Evolutionary conservation across 2,113 vertebrate species (phyloP).

Genomic region (Phrynocephalus versicolor): DNA sequence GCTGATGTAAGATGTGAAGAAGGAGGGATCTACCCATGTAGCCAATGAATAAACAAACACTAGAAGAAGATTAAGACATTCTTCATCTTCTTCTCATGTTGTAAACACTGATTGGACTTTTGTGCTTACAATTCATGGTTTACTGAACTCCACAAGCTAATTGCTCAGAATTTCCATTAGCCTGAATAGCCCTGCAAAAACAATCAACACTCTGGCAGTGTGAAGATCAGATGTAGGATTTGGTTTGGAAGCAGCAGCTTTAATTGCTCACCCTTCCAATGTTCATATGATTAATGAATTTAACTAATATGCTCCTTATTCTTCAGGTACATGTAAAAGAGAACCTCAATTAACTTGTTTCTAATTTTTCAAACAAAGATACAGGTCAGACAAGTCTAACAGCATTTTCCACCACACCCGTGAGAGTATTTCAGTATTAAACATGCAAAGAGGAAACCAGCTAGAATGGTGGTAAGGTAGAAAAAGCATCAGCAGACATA

Average conservation of each 20-base stretch:
- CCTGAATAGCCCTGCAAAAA: neutral
- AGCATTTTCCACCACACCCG: slow-evolving; percentile 70
- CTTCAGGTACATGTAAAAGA: neutral
- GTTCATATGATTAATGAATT: slow-evolving; percentile 1
- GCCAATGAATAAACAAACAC: no score
- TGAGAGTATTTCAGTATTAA: slow-evolving; percentile 44
- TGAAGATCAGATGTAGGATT: neutral
- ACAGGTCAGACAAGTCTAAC: slow-evolving; percentile 46
- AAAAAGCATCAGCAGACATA: fast-evolving
- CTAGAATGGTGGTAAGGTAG: slow-evolving; percentile 36
- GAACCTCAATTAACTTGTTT: neutral
- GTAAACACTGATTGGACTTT: neutral
- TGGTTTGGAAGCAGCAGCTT: neutral
- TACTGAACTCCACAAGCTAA: neutral
- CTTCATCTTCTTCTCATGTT: neutral
- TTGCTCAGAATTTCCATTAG: neutral
- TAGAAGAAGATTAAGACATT: no score
- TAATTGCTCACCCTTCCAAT: neutral
- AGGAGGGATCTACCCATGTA: no score
- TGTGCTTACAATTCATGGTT: neutral
- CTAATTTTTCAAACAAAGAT: slow-evolving; percentile 43
- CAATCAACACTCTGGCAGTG: neutral
- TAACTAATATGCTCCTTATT: neutral
- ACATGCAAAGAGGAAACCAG: slow-evolving; percentile 38
- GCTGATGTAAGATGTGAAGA: no score